These are phyloP conservation scores for Orchestia grillus DNA, from an alignment of 1,140 invertebrate species.

Conservation along the genomic window DNA sequence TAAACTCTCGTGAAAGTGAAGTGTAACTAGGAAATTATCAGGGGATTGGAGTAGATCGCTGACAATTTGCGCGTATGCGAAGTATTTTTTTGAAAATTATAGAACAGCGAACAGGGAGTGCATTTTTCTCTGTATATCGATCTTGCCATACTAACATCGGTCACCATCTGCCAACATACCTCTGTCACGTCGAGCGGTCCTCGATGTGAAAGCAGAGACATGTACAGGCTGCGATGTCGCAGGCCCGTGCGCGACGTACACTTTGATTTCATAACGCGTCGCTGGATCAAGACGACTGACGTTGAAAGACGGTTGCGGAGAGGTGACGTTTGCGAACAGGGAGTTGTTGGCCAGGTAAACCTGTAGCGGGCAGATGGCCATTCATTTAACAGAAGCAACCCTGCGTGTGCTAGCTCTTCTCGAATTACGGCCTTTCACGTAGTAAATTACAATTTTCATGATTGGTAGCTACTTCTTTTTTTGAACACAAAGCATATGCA, in stretches of 20 bases:
- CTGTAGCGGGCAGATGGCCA: neutral
- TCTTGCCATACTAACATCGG: neutral
- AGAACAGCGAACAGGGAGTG: too few species aligned
- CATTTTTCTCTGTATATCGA: too few species aligned
- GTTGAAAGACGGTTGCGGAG: slow-evolving; percentile 57
- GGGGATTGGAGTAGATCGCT: too few species aligned
- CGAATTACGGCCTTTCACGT: too few species aligned
- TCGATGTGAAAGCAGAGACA: slow-evolving; percentile 59
- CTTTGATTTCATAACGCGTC: slow-evolving; percentile 59
- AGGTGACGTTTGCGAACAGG: slow-evolving; percentile 57
- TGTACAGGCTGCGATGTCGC: slow-evolving; percentile 59
- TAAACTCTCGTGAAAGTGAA: too few species aligned
- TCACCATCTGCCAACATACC: neutral
- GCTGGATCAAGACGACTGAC: slow-evolving; percentile 58
- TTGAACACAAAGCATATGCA: too few species aligned
- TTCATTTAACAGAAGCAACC: neutral
- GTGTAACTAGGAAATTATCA: too few species aligned
- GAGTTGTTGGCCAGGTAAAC: slow-evolving; percentile 59
- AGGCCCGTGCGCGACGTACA: slow-evolving; percentile 59
- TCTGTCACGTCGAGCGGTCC: slow-evolving; percentile 50
- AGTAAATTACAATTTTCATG: too few species aligned
- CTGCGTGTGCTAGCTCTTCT: neutral
- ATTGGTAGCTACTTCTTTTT: too few species aligned
- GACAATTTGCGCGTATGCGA: too few species aligned
- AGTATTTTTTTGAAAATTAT: too few species aligned